phyloP scores from a whole-genome alignment of 2,113 vertebrate genomes.

The Pitta sordida region DNA sequence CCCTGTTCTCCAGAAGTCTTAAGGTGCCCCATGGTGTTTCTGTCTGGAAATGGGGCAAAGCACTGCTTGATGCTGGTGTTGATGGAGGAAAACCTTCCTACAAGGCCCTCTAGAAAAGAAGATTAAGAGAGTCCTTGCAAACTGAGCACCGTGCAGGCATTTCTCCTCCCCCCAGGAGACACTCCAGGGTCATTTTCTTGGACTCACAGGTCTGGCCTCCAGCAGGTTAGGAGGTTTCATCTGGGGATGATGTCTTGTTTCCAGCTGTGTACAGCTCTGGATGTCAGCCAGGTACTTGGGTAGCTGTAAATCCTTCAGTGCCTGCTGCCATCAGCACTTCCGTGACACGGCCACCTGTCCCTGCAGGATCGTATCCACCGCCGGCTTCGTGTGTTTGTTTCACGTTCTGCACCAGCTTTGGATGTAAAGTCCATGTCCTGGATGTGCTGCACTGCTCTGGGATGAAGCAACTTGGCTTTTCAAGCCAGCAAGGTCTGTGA shows the following conservation, averaged over 20 bases:
- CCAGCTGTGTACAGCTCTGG: background rate
- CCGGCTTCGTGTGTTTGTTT: background rate
- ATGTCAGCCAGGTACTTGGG: background rate
- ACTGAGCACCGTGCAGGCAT: rapidly evolving
- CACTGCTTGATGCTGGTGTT: background rate
- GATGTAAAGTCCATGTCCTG: background rate
- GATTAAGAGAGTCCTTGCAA: background rate
- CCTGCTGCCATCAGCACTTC: background rate
- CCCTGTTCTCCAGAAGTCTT: background rate
- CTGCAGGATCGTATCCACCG: background rate
- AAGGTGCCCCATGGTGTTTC: background rate
- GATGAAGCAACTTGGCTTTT: slow-evolving; percentile 15
- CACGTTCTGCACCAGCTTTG: background rate
- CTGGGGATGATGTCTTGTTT: background rate
- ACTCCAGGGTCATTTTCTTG: rapidly evolving
- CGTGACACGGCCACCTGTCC: rapidly evolving
- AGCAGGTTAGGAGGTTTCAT: background rate
- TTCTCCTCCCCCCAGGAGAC: background rate
- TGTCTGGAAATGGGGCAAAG: background rate
- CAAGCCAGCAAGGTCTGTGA: background rate
- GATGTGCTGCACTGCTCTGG: background rate
- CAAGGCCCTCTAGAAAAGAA: background rate
- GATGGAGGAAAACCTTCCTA: background rate
- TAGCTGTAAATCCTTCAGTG: background rate
- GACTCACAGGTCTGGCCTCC: background rate